Conservation (phyloP, 2,888 invertebrate genomes). For the Diplolepis rosae region DNA sequence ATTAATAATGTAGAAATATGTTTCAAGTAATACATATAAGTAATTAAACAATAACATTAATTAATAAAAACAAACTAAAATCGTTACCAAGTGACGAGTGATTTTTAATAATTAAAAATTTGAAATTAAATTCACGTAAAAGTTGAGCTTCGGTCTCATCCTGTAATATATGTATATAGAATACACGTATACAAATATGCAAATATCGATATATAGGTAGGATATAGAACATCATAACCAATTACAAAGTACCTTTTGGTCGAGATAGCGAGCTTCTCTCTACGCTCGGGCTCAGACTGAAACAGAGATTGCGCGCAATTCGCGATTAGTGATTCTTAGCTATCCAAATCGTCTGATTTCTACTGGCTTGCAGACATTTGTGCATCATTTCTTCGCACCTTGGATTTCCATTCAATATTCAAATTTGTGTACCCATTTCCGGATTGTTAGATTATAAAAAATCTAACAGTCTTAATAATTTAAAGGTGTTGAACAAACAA, state of each 20-base stretch:
- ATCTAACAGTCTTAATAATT: too few species aligned
- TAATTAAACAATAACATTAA: background rate
- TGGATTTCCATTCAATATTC: background rate
- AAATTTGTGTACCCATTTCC: background rate
- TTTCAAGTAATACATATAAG: background rate
- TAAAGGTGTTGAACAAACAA: too few species aligned
- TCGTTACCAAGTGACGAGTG: constrained; percentile 10
- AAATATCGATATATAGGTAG: constrained; percentile 57
- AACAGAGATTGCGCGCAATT: constrained; percentile 73
- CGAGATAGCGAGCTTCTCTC: constrained; percentile 73
- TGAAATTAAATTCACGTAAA: background rate
- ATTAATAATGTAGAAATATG: background rate
- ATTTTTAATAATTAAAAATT: background rate
- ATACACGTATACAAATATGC: constrained; percentile 53
- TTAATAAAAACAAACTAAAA: background rate
- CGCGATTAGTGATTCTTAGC: constrained; percentile 59
- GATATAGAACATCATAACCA: constrained; percentile 70
- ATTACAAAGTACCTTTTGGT: constrained; percentile 73
- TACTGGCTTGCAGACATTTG: constrained; percentile 32
- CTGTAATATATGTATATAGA: constrained; percentile 50
- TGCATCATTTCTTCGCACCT: constrained; percentile 21
- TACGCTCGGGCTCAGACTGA: constrained; percentile 74
- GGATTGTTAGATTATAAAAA: too few species aligned
- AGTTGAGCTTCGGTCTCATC: constrained; percentile 48
- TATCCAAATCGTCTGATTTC: constrained; percentile 23